A percentile compares a stretch with the other conserved stretches of the same genome.
phyloP scores from a whole-genome alignment of 1,140 invertebrate species.

The Microplitis mediator region DNA sequence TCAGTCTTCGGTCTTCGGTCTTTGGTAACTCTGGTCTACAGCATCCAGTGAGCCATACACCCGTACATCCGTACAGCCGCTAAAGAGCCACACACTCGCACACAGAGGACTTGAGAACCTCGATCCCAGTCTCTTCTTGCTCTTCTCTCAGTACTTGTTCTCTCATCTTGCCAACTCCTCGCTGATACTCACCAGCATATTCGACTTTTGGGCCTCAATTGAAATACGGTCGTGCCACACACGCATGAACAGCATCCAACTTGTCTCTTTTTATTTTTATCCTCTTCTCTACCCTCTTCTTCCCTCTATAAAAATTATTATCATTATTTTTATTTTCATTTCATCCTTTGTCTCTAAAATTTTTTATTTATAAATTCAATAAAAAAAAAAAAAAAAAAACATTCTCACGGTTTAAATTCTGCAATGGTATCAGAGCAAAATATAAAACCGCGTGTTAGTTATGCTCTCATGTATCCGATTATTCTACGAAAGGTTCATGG shows the following conservation, averaged over 20 bases:
- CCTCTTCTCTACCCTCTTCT: constrained; percentile 11
- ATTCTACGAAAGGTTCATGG: neutral
- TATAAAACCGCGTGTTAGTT: no score
- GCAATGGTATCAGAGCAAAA: no score
- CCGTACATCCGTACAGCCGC: no score
- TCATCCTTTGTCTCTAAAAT: neutral
- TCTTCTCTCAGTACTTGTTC: constrained; percentile 13
- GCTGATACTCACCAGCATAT: constrained; percentile 23
- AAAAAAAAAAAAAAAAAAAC: no score
- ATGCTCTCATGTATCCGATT: neutral
- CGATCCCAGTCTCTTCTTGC: neutral
- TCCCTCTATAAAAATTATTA: constrained; percentile 17
- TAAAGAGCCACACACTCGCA: no score
- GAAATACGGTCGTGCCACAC: constrained; percentile 53
- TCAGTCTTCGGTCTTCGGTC: constrained; percentile 12
- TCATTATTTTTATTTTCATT: constrained; percentile 18
- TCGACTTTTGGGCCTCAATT: constrained; percentile 46
- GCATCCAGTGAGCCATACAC: no score
- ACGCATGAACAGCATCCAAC: constrained; percentile 31
- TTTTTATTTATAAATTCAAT: no score
- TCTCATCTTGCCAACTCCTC: no score
- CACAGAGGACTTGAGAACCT: no score
- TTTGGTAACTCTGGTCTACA: no score
- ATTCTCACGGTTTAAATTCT: no score
- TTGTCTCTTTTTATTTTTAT: constrained; percentile 16